A percentile compares a stretch with the other conserved stretches of the same genome.
phyloP scores from a whole-genome alignment of 2,797 vertebrate species.

The Fistularia commersonii region DNA sequence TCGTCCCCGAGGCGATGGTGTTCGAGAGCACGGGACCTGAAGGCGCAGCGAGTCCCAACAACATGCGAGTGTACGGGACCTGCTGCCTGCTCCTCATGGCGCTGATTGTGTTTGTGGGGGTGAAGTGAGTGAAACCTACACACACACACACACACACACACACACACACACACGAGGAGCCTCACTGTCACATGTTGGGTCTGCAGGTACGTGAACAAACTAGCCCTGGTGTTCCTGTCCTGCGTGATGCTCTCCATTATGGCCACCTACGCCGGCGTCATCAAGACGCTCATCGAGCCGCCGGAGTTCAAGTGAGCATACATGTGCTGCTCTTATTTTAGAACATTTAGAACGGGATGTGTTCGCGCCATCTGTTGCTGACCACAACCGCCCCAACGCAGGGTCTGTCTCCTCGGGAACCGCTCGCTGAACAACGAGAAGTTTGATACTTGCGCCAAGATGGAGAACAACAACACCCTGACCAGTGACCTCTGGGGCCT shows the following conservation, averaged over 20 bases:
- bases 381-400: slow-evolving; percentile 32
- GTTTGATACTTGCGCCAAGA: slow-evolving; percentile 82
- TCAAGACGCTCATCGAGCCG: slow-evolving; percentile 82
- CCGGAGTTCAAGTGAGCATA: slow-evolving; percentile 82
- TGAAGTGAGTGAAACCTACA: slow-evolving; percentile 71
- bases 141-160: background rate
- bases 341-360: background rate
- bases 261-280: slow-evolving; percentile 91
- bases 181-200: background rate
- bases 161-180: background rate
- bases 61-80: slow-evolving; percentile 89
- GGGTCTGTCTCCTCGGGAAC: slow-evolving; percentile 90
- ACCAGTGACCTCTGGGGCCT: slow-evolving; percentile 71
- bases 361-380: background rate
- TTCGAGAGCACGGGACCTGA: slow-evolving; percentile 57
- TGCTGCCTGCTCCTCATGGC: slow-evolving; percentile 88
- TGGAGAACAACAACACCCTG: slow-evolving; percentile 61
- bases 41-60: slow-evolving; percentile 65
- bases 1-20: slow-evolving; percentile 77
- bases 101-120: slow-evolving; percentile 91
- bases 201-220: slow-evolving; percentile 90
- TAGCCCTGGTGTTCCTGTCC: slow-evolving; percentile 91
- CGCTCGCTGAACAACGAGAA: slow-evolving; percentile 77
- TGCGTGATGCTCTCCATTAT: slow-evolving; percentile 94
- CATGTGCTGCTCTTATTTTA: background rate